These are phyloP conservation scores for Rynchops niger DNA, from an alignment of 2,113 vertebrate genomes.

Conservation along the genomic window DNA sequence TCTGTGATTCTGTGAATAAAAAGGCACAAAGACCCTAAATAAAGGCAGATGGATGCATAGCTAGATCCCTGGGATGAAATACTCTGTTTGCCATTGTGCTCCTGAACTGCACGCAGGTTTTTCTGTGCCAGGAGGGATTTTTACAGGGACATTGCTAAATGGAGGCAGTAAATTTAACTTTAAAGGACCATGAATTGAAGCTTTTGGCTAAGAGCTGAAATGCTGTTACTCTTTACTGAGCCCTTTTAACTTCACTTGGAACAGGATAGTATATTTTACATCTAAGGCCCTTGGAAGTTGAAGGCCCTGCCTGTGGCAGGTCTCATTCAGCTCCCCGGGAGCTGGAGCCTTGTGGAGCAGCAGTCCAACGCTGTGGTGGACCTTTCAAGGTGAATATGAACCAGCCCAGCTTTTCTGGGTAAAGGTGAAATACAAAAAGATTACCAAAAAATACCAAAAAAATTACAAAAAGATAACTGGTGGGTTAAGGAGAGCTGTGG, in stretches of 20 bases:
- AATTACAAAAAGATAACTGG: neutral
- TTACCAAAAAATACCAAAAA: neutral
- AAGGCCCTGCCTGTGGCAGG: neutral
- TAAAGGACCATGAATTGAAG: slow-evolving; percentile 73
- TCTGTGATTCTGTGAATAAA: too few species aligned
- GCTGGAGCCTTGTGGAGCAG: neutral
- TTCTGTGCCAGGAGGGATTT: slow-evolving; percentile 64
- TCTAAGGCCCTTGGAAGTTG: slow-evolving; percentile 56
- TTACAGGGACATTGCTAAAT: slow-evolving; percentile 78
- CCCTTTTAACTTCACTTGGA: slow-evolving; percentile 73
- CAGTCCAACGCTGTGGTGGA: neutral
- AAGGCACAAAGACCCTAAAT: neutral
- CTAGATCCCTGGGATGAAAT: slow-evolving; percentile 39
- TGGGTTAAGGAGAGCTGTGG: neutral
- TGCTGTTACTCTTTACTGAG: slow-evolving; percentile 73
- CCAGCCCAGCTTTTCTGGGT: neutral
- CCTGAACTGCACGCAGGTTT: slow-evolving; percentile 19
- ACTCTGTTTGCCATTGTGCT: slow-evolving; percentile 29
- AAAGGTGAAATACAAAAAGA: neutral
- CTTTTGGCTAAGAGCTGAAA: slow-evolving; percentile 73
- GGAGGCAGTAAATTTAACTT: slow-evolving; percentile 75
- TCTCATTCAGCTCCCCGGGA: neutral
- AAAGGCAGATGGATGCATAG: slow-evolving; percentile 15
- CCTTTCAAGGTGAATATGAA: neutral
- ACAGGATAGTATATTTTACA: slow-evolving; percentile 72